Base-by-base conservation (phyloP, 2,113 vertebrate genomes). In the Sander lucioperca region DNA sequence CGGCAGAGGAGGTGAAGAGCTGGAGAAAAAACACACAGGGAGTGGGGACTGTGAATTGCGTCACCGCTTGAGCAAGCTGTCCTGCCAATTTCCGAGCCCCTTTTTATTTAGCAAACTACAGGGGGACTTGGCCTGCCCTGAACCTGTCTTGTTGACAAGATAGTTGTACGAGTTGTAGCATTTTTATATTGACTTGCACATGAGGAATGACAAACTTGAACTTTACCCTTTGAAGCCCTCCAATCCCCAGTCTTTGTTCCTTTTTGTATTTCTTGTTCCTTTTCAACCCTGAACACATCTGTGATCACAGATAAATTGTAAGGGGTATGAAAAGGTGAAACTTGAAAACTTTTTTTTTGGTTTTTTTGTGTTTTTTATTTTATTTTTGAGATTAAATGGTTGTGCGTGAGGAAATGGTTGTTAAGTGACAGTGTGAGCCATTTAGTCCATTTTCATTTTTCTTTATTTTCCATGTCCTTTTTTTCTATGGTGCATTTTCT, bases 151-250 rank as follows among this genome's bases (percentile, higher is more conserved):
- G 84, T 90, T 80, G 88, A 92, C 85, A 89, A 91, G 78, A 90
- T 80, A 75, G 68, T 90, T 82, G 85, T 94, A 94, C 79, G 72
- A 94, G 88, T 94, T 95, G 95, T 96, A 96, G 95, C 95, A 95
- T 94, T 95, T 93, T 94, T 93, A 81, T 91, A 93, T 89, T 92
- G 91, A 95, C 93, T 95, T 95, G 93, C 93, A 96, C 94, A 95
- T 89, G 88, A 92, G 88, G 90, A 93, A 92, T 89, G 90, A 91
- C 90, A 94, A 93, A 95, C 94, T 94, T 93, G 94, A 95, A 94
- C 86, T 83, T 68, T 72, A 69, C 63, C 86, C 82, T 77, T 89
- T 65, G 57, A 86, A 82, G 56, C 86, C 84, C 86, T 82, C 80
- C 53, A 82, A 82, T 74, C 74, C 76, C 18, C 21, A 56, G 56